A percentile compares a stretch with the other conserved stretches of the same genome.
phyloP scores from a whole-genome alignment of 1,140 invertebrate species.

The Drosophila jambulina region DNA sequence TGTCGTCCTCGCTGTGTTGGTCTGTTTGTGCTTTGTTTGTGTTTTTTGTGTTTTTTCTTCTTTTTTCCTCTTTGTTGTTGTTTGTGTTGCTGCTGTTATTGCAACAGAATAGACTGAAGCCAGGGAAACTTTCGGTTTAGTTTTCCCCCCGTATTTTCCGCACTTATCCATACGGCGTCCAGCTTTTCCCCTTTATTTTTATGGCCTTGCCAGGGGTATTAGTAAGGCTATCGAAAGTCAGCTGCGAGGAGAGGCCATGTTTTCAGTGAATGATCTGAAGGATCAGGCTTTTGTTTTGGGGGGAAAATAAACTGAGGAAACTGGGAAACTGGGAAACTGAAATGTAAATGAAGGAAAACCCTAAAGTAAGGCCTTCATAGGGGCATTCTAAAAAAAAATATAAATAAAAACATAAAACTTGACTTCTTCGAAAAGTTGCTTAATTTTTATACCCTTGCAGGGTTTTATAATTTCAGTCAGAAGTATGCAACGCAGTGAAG shows the following conservation, averaged over 20 bases:
- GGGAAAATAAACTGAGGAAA: neutral
- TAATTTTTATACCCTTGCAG: no score
- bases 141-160: neutral
- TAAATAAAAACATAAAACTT: no score
- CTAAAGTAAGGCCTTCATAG: neutral
- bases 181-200: neutral
- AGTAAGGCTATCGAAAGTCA: neutral
- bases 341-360: neutral
- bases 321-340: neutral
- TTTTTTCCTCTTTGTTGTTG: constrained; percentile 2
- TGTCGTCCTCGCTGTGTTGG: constrained; percentile 12
- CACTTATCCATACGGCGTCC: neutral
- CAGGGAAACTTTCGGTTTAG: constrained; percentile 43
- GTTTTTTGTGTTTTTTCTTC: constrained; percentile 7
- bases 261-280: neutral
- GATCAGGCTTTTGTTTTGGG: neutral
- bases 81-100: constrained; percentile 22
- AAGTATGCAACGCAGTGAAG: no score
- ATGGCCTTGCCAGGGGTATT: neutral
- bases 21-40: constrained; percentile 1
- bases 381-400: neutral
- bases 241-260: neutral
- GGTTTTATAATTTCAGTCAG: no score
- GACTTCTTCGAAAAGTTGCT: no score
- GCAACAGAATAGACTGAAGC: constrained; percentile 25